Percentiles rank a stretch among this genome's conserved stretches.
phyloP scores from a whole-genome alignment of 2,888 invertebrate species.

The Silvanus unidentatus region DNA sequence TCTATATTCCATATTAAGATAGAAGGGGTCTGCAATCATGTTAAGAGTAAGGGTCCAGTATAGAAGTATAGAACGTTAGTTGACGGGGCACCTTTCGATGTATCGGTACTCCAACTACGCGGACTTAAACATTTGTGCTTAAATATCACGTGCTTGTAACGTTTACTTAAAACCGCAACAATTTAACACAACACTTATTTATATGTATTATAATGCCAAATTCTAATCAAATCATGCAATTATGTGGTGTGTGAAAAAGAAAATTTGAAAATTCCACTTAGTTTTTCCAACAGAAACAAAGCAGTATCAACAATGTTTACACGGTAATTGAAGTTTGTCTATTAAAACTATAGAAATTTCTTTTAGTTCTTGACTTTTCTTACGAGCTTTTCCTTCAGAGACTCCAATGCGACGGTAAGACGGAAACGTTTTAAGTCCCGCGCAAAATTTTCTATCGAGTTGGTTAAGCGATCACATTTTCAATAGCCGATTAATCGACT shows the following conservation, averaged over 20 bases:
- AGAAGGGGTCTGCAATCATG: slow-evolving; percentile 40
- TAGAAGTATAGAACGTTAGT: slow-evolving; percentile 30
- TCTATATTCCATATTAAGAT: slow-evolving; percentile 21
- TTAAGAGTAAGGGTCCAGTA: slow-evolving; percentile 38
- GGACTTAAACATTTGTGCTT: slow-evolving; percentile 22
- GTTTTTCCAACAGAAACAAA: neutral
- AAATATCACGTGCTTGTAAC: slow-evolving; percentile 32
- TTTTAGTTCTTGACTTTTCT: neutral
- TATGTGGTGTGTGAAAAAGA: slow-evolving; percentile 1
- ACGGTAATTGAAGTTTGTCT: slow-evolving; percentile 40
- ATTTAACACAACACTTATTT: slow-evolving; percentile 6
- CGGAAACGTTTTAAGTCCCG: slow-evolving; percentile 8
- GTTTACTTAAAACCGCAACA: slow-evolving; percentile 32
- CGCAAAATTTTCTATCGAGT: neutral
- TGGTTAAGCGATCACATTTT: neutral
- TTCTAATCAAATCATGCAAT: no score
- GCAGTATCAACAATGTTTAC: slow-evolving; percentile 37
- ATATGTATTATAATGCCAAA: neutral
- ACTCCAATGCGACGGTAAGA: slow-evolving; percentile 29
- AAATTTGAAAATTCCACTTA: neutral
- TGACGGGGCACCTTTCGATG: slow-evolving; percentile 33
- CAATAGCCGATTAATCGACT: neutral
- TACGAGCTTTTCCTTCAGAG: slow-evolving; percentile 6
- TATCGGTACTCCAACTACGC: slow-evolving; percentile 34
- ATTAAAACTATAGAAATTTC: neutral